These are phyloP conservation scores for Myrmophylax atrothorax DNA, from an alignment of 2,113 vertebrate genomes.

Conservation along the genomic window DNA sequence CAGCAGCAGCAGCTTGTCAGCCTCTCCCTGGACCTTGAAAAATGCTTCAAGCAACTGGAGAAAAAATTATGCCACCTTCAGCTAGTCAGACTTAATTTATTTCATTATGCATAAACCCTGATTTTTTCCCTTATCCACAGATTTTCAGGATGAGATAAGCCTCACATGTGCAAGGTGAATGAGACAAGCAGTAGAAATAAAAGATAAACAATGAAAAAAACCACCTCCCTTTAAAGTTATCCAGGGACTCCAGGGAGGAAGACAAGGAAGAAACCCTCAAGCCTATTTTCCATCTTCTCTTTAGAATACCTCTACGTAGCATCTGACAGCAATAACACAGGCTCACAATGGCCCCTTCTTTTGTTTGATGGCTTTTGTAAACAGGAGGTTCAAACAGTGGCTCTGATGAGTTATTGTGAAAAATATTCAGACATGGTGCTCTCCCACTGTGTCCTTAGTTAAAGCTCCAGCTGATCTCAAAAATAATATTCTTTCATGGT, in stretches of 20 bases:
- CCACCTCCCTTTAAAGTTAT: not conserved
- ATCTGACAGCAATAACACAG: not conserved
- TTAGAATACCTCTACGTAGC: not conserved
- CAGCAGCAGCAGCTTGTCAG: not conserved
- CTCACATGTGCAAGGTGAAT: not conserved
- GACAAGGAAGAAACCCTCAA: not conserved
- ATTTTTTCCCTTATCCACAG: not conserved
- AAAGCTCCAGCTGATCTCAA: not conserved
- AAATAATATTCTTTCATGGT: not conserved
- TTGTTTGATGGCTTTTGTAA: not conserved
- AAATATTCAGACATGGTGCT: not conserved
- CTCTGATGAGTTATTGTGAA: not conserved
- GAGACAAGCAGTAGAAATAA: not conserved
- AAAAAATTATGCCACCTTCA: constrained; percentile 20
- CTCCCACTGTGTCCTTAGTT: not conserved
- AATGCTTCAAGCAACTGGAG: not conserved
- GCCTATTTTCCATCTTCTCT: not conserved
- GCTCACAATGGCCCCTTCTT: not conserved
- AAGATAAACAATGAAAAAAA: not conserved
- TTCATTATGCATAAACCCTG: not conserved
- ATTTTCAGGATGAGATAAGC: not conserved
- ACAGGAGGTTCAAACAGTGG: not conserved
- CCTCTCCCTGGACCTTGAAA: not conserved
- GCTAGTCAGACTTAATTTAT: constrained; percentile 10
- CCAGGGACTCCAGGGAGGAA: not conserved